Conservation (phyloP, 2,113 vertebrate genomes). For the Chaenogobius annularis region DNA sequence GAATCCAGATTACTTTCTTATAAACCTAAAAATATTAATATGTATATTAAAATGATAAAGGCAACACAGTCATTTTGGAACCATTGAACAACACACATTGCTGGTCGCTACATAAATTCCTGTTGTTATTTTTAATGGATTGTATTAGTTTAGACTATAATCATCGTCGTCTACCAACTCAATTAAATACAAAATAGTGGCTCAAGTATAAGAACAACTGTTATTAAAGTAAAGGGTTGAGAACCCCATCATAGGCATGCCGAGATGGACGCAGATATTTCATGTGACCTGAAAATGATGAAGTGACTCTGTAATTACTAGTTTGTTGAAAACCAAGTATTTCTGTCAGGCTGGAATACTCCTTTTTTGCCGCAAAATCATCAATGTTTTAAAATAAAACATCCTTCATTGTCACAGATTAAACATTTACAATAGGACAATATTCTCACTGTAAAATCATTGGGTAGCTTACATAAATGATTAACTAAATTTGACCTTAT, state of each 20-base stretch:
- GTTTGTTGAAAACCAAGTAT: background rate
- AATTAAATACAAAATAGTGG: too few relatives aligned
- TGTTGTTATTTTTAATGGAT: too few relatives aligned
- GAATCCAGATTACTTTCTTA: too few relatives aligned
- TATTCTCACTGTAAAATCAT: background rate
- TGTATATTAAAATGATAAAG: too few relatives aligned
- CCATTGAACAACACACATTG: too few relatives aligned
- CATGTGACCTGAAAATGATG: slow-evolving; percentile 5
- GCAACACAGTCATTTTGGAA: too few relatives aligned
- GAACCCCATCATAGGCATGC: background rate
- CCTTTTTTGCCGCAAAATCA: background rate
- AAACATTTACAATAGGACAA: background rate
- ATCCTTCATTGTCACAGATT: background rate
- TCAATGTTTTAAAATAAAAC: background rate
- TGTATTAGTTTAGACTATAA: too few relatives aligned
- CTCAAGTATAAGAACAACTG: too few relatives aligned
- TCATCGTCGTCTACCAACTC: too few relatives aligned
- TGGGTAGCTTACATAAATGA: slow-evolving; percentile 26
- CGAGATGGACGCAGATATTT: background rate
- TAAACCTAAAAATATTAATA: too few relatives aligned
- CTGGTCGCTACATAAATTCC: too few relatives aligned
- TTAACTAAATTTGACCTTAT: slow-evolving; percentile 15
- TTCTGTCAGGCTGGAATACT: background rate
- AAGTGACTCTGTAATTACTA: background rate
- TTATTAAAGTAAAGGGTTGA: too few relatives aligned